These are phyloP conservation scores for Drepanosiphum platanoidis DNA, from an alignment of 2,888 invertebrate species.

Conservation along the genomic window DNA sequence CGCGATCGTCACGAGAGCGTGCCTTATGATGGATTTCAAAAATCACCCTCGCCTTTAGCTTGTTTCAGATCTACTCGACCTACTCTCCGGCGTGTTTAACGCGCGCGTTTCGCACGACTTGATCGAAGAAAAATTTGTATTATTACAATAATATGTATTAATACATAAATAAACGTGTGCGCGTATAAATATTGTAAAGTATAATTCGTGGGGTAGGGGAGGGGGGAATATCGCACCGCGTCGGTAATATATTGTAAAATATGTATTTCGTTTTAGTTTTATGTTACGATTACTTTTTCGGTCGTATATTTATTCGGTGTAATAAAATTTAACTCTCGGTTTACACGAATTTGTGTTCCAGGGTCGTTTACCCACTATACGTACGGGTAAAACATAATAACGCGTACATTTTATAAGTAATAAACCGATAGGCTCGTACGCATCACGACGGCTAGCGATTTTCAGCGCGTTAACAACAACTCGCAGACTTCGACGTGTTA, in stretches of 20 bases:
- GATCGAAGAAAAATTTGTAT: background rate
- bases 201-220: too few species aligned
- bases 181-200: background rate
- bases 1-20: too few species aligned
- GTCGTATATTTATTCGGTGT: background rate
- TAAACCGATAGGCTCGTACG: too few species aligned
- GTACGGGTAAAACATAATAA: background rate
- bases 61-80: too few species aligned
- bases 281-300: constrained; percentile 1
- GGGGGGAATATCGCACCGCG: background rate
- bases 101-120: background rate
- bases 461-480: background rate
- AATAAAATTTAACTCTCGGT: constrained; percentile 7
- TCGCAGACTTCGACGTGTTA: background rate
- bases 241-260: background rate
- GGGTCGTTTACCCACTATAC: background rate
- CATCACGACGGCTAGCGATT: background rate
- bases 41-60: too few species aligned
- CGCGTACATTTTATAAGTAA: background rate
- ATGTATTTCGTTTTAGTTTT: background rate
- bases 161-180: background rate
- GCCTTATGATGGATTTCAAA: too few species aligned
- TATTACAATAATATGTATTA: background rate
- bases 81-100: background rate
- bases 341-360: background rate